Evolutionary conservation across 64 coral and sea anemone genomes (phyloP), one percentile per base, ranked within the genome.

Genomic region (Stichodactyla helianthus): DNA sequence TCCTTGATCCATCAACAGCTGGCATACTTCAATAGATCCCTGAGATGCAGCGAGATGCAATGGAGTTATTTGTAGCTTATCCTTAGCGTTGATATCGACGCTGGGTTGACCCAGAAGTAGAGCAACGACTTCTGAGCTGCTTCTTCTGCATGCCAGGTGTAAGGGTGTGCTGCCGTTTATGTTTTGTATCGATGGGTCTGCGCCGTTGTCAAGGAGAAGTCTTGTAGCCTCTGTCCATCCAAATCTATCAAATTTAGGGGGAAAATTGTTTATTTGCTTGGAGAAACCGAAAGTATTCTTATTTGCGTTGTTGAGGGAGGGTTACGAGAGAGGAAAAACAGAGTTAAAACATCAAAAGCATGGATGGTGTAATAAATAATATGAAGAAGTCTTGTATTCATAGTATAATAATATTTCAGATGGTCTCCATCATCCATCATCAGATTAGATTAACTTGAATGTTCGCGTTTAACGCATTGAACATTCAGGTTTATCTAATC

Each of bases 61-160:
- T 15, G 90, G 84, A 14, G 90, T 92, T 52, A 67, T 44, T 54
- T 68, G 51, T 13, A 86, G 81, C 16, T 55, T 54, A 25, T 92
- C 85, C 57, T 31, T 82, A 16, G 77, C 90, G 10, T 92, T 74
- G 55, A 92, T 55, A 55, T 82, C 17, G 28, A 78, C 50, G 10
- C 16, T 18, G 19, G 59, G 53, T 2, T 59, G 82, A 22, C 55
- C 10, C 12, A 78, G 50, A 26, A 93, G 83, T 28, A 89, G 12
- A 52, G 84, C 85, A 4, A 89, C 22, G n/a, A 89, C 62, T 84
- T 93, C 87, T 59, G 77, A 71, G 50, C 82, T 63, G 59, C 83
- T 87, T 85, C 83, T 51, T 17, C 82, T 77, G 55, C 82, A 86
- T 22, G 87, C 92, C 22, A 89, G 76, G 74, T 93, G 92, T 18